Base-by-base conservation (phyloP, 1,140 invertebrate genomes). In the Saccostrea cuccullata region DNA sequence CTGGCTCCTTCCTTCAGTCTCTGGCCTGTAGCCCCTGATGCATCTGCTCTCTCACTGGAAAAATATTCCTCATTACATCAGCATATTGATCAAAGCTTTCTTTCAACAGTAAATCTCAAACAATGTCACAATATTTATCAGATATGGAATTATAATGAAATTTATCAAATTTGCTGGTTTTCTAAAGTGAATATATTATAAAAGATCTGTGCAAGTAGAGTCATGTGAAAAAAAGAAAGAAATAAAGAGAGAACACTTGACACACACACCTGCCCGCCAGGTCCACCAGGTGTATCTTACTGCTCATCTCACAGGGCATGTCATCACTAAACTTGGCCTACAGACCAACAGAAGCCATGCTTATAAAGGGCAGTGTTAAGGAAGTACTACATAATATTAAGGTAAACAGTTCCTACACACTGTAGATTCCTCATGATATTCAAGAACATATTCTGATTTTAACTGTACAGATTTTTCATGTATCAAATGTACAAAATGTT, bases 1-100 rank as follows among this genome's bases (percentile, higher is more conserved):
- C 98, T 98, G 55, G 97, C 97, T 88, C 98, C 98, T 95, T 98
- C 98, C 91, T 98, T 98, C 82, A 98, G 95, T 30, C 98, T 96
- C 87, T 93, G 91, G 86, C 92, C 94, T 89, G 92, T 94, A 6
- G 96, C 96, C 26, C 96, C 96, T 58, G 96, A 96, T 55, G 95
- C 95, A 89, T 96, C 95, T 82, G 96, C 96, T 89, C 96, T 93
- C 91, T 96, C 96, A 94, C 96, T 96, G 92, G 95, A 96, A 86
- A 40, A 15, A 15, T 20, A 64, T n/a, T 64, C 58, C n/a, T 64
- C 58, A 6, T 47, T 47, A 8, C 5, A 47, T 47, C 47, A 47
- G 1, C 5, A 6, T 47, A 47, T 1, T 47, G 47, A 47, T 8
- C 47, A 47, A 47, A 47, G 47, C 9, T 8, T 2, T 0, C 0